Evolutionary conservation across 1,140 invertebrate species (phyloP).

Genomic region (Pissodes strobi): DNA sequence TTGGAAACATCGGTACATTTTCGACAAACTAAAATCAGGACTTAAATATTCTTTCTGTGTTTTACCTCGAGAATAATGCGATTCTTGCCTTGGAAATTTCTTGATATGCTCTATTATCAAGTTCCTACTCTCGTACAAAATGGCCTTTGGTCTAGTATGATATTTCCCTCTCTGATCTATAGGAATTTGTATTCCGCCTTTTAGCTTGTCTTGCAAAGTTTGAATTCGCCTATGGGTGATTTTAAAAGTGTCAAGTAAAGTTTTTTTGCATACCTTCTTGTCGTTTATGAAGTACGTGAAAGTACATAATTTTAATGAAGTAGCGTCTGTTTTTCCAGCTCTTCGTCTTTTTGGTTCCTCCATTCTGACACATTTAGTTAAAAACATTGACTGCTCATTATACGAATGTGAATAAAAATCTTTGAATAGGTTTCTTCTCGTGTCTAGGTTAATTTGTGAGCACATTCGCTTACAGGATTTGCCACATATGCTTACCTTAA

Average conservation of each 20-base stretch:
- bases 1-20: not conserved
- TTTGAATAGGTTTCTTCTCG: too few species aligned
- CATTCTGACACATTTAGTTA: not conserved
- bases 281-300: conserved; percentile 6
- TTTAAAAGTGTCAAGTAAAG: not conserved
- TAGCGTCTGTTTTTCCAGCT: conserved; percentile 8
- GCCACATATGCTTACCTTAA: too few species aligned
- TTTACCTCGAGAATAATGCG: not conserved
- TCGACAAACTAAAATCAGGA: not conserved
- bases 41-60: not conserved
- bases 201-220: too few species aligned
- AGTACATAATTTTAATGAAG: not conserved
- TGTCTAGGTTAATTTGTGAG: too few species aligned
- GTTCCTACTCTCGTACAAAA: not conserved
- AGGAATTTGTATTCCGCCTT: too few species aligned
- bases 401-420: too few species aligned
- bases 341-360: not conserved
- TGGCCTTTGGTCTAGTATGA: too few species aligned
- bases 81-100: not conserved
- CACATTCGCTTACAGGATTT: too few species aligned
- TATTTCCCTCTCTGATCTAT: not conserved
- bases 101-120: not conserved
- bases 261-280: not conserved
- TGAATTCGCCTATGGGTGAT: not conserved
- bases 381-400: too few species aligned